Conservation (phyloP, 2,113 vertebrate species). For the Corythornis cristatus region DNA sequence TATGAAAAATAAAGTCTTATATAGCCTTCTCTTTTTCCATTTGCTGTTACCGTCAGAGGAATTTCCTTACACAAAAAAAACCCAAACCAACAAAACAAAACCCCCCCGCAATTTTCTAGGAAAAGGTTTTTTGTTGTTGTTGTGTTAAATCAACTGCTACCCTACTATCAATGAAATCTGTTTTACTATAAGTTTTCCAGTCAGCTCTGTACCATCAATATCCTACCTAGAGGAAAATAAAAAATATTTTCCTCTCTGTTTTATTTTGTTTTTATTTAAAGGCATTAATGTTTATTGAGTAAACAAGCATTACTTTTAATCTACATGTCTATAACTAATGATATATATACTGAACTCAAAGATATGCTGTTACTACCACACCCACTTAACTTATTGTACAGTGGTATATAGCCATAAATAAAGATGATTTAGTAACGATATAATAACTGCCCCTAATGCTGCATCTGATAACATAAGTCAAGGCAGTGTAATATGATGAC, state of each 20-base stretch:
- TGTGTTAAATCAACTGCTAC: background rate
- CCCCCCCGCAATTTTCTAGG: background rate
- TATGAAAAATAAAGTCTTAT: background rate
- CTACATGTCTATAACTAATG: background rate
- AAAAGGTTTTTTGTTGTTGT: background rate
- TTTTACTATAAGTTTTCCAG: background rate
- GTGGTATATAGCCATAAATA: background rate
- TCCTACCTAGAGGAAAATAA: background rate
- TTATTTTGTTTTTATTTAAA: background rate
- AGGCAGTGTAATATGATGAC: background rate
- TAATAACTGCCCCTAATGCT: background rate
- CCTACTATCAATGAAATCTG: background rate
- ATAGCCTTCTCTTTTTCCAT: background rate
- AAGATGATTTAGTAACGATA: background rate
- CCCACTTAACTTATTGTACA: background rate
- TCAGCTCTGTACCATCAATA: background rate
- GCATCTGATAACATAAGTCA: background rate
- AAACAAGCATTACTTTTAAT: background rate
- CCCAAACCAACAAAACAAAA: too few relatives aligned
- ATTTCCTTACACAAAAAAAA: background rate
- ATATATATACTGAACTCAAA: background rate
- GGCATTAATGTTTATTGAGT: background rate
- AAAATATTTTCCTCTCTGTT: background rate
- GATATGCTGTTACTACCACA: background rate
- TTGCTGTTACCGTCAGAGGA: background rate